Base-by-base conservation (phyloP, 35 echinoderm and acorn worm genomes). In the Apostichopus californicus region DNA sequence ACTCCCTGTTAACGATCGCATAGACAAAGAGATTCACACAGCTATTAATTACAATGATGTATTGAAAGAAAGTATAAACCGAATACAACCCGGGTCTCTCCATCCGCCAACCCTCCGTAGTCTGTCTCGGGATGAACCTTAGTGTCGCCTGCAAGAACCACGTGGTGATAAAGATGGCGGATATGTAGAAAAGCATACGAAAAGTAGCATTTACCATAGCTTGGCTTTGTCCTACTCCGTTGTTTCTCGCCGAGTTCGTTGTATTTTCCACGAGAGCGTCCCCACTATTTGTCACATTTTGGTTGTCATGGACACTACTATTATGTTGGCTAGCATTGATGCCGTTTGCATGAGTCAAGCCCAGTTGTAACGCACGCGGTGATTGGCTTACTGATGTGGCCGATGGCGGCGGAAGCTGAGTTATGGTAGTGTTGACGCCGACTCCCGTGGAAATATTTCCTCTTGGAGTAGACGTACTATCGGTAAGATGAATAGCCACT, bases 141-240 rank as follows among this genome's bases (percentile, higher is more conserved):
- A 87, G 53, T 2, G 55, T 28, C 9, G 56, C 6, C 52, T 86
- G 82, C 56, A 86, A 18, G 8, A 86, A n/a, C 46, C 52, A 56
- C 55, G 82, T 86, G 11, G 8, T 55, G 21, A 54, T 86, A 60
- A 86, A 86, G 9, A 86, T 21, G 52, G 53, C 82, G 18, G 56
- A 28, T 23, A 86, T 54, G 11, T 54, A 54, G 55, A 86, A 86
- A 23, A 86, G 22, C 82, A 86, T 86, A 11, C 82, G 22, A 55
- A 86, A 86, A n/a, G 82, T 86, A 8, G 82, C 82, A 22, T 86
- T 86, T 13, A 86, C 82, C 21, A 86, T 23, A 9, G 82, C 82
- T 57, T 52, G 20, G 11, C 53, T 6, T 12, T 54, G 82, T 52
- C 22, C 82, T 8, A 14, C 55, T 55, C 52, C 56, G 22, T 46